Conservation (phyloP, 2,113 vertebrate genomes). For the Perognathus longimembris region DNA sequence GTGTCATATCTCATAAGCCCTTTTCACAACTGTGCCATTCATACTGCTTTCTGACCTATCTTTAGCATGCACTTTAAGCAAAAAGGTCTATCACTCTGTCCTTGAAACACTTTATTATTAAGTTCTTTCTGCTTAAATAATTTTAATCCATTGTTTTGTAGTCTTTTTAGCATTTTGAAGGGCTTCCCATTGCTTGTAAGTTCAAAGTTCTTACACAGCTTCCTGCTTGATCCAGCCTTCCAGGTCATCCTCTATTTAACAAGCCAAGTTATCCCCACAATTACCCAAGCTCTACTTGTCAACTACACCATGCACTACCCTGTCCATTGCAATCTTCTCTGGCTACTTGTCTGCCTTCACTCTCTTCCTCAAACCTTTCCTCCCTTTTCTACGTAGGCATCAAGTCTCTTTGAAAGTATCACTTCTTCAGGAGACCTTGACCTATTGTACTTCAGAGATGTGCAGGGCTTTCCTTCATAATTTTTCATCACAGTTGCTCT, state of each 20-base stretch:
- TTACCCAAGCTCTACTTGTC: neutral
- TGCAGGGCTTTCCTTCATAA: neutral
- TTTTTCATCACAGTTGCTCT: neutral
- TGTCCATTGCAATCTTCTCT: neutral
- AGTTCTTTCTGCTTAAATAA: constrained; percentile 29
- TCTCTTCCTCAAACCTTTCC: neutral
- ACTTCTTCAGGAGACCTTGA: neutral
- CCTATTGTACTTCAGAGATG: neutral
- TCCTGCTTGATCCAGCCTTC: neutral
- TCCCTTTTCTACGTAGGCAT: neutral
- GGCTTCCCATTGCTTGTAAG: neutral
- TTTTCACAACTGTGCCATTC: constrained; percentile 36
- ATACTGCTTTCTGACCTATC: neutral
- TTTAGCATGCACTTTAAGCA: constrained; percentile 32
- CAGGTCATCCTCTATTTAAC: neutral
- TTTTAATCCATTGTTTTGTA: constrained; percentile 42
- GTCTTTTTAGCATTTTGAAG: constrained; percentile 36
- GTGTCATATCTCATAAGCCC: neutral
- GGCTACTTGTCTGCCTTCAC: neutral
- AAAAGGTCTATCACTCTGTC: neutral
- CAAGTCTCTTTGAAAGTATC: neutral
- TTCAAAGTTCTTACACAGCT: neutral
- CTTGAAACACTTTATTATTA: constrained; percentile 56
- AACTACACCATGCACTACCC: neutral
- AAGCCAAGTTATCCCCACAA: neutral